Conservation (phyloP, 2,888 invertebrate species). For the Eremobia ochroleuca region DNA sequence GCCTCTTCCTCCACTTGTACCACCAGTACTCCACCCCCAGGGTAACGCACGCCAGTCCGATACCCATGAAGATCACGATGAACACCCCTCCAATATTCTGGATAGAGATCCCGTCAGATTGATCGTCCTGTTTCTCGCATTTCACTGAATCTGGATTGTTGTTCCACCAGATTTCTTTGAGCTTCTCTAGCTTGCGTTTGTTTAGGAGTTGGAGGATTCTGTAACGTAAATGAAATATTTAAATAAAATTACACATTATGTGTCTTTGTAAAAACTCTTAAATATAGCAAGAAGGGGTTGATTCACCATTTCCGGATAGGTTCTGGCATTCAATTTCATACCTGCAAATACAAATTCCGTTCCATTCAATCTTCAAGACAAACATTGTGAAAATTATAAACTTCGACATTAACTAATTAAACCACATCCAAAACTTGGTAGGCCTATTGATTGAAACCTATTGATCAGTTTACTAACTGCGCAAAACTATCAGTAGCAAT, state of each 20-base stretch:
- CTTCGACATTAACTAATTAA: background rate
- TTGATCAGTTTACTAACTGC: background rate
- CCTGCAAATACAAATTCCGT: background rate
- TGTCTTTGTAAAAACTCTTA: no score
- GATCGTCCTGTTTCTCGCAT: slow-evolving; percentile 97
- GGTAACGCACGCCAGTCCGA: slow-evolving; percentile 97
- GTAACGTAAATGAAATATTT: background rate
- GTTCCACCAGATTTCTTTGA: slow-evolving; percentile 99
- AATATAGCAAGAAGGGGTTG: background rate
- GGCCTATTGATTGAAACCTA: background rate
- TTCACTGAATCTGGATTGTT: slow-evolving; percentile 94
- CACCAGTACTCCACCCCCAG: slow-evolving; percentile 98
- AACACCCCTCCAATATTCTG: slow-evolving; percentile 99
- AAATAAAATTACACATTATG: background rate
- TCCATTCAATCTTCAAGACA: background rate
- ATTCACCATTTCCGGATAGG: background rate
- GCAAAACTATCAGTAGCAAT: no score
- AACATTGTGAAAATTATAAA: background rate
- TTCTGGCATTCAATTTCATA: background rate
- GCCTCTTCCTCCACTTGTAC: slow-evolving; percentile 94
- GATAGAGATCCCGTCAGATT: slow-evolving; percentile 99
- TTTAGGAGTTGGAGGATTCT: slow-evolving; percentile 98
- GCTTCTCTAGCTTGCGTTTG: slow-evolving; percentile 96
- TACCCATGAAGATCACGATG: slow-evolving; percentile 99
- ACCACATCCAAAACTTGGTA: background rate